phyloP scores from a whole-genome alignment of 2,113 vertebrate genomes.

The Melanerpes formicivorus region DNA sequence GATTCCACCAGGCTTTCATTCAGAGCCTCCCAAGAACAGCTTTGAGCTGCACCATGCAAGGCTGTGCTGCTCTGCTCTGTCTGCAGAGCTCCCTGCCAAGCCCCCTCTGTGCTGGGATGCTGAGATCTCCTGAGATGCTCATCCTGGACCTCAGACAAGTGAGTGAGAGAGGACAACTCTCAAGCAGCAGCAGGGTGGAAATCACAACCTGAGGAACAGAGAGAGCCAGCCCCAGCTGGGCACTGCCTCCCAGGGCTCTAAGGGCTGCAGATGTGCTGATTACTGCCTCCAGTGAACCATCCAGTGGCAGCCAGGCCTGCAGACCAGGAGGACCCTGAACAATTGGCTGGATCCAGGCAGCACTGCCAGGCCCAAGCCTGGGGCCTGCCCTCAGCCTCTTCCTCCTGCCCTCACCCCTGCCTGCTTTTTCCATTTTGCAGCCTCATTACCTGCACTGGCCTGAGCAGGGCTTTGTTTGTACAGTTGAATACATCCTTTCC shows the following conservation, averaged over 20 bases:
- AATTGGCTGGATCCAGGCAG: background rate
- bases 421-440: constrained; percentile 46
- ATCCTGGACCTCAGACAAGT: too few relatives aligned
- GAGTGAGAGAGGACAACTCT: too few relatives aligned
- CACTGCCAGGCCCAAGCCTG: background rate
- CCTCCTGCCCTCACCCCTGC: background rate
- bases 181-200: too few relatives aligned
- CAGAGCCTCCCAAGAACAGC: background rate
- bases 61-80: background rate
- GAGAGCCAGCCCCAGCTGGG: fast-evolving
- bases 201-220: fast-evolving
- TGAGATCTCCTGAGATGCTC: too few relatives aligned
- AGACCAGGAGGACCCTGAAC: background rate
- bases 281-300: background rate
- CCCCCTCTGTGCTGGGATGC: too few relatives aligned
- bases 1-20: background rate
- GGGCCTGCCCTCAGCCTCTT: background rate
- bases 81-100: too few relatives aligned
- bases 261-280: background rate
- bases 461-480: constrained; percentile 66
- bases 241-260: fast-evolving
- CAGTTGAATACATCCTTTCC: constrained; percentile 68
- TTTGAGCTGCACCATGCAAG: background rate
- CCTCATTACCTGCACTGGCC: constrained; percentile 55
- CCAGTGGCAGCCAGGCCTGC: background rate